Base-by-base conservation (phyloP, 2,888 invertebrate genomes). In the Caenorhabditis plicata region DNA sequence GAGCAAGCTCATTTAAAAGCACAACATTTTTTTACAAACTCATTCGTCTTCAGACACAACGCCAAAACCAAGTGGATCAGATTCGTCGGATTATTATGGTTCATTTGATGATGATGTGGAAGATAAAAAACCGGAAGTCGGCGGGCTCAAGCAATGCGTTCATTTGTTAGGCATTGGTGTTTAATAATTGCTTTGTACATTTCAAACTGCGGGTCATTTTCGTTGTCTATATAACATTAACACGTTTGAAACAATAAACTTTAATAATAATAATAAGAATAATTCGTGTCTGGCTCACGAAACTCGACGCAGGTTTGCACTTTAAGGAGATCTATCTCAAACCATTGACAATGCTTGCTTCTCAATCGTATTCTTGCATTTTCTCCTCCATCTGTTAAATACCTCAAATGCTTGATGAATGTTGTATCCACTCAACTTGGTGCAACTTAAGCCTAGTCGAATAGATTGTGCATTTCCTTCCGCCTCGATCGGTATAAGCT, bases 71-170 rank as follows among this genome's bases (percentile, higher is more conserved):
- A 32, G 15, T 26, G 42, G 17, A n/a, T 32, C 41, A 20, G 62
- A 68, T 22, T n/a, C n/a, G n/a, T n/a, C n/a, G n/a, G 68, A 68
- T 26, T 68, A 68, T 45, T 68, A 68, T 36, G 64, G 61, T 17
- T 32, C 36, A n/a, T 35, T 68, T n/a, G 63, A 62, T 25, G 38
- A 40, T 26, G 51, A 17, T 19, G 45, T 49, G 4, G 51, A 58
- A 2, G 53, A 53, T 13, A 48, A 57, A 27, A 35, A 53, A 8
- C 22, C 23, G 26, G 43, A 43, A 29, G 44, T 35, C 15, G 43
- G 54, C n/a, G 57, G 56, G 3, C 40, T 68, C 13, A 58, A 61
- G 26, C 57, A 68, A 40, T 68, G 68, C 35, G 56, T 68, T 22
- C 54, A 64, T 31, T 38, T 68, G 22, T 41, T 68, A 33, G 68